Conservation (phyloP, 1,140 invertebrate species). For the Thaumetopoea pityocampa region DNA sequence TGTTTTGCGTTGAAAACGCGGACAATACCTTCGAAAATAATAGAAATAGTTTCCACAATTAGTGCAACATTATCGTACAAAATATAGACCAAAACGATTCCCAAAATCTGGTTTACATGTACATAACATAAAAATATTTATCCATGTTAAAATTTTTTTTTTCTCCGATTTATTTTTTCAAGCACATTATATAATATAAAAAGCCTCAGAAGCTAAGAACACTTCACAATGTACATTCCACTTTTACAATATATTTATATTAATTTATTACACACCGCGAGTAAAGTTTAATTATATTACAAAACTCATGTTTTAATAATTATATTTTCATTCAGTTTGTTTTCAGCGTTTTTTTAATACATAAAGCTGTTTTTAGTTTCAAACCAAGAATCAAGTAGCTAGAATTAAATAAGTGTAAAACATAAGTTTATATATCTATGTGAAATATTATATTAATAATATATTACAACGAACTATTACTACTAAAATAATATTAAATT, state of each 20-base stretch:
- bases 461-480: constrained; percentile 67
- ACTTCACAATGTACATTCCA: constrained; percentile 48
- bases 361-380: constrained; percentile 39
- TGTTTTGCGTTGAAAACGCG: too few species aligned
- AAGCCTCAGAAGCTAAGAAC: constrained; percentile 63
- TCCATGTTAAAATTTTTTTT: constrained; percentile 50
- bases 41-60: constrained; percentile 32
- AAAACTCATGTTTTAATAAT: constrained; percentile 46
- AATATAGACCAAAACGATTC: constrained; percentile 65
- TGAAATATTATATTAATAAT: constrained; percentile 39
- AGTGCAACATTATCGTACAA: constrained; percentile 65
- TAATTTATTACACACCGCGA: constrained; percentile 20
- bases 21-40: too few species aligned
- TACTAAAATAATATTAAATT: constrained; percentile 44
- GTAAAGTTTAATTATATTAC: constrained; percentile 19
- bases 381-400: constrained; percentile 49
- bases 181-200: constrained; percentile 40
- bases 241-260: constrained; percentile 15
- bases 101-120: constrained; percentile 45
- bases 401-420: constrained; percentile 45
- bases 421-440: constrained; percentile 35
- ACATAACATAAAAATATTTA: constrained; percentile 46
- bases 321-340: constrained; percentile 33
- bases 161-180: constrained; percentile 26
- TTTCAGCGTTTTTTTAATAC: constrained; percentile 23